Conservation (phyloP, 2,888 invertebrate genomes). For the Erebia ligea region DNA sequence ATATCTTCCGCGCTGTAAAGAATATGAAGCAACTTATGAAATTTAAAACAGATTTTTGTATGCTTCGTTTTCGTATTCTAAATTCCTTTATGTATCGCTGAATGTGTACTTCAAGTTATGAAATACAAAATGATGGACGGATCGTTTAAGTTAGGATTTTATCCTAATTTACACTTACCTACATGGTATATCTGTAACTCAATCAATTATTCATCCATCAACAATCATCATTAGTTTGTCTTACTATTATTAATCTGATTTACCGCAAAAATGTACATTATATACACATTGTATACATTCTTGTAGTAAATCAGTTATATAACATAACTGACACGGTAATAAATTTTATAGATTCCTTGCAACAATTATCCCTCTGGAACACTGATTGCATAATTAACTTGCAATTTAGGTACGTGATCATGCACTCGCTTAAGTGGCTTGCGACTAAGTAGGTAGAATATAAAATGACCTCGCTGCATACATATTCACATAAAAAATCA, state of each 20-base stretch:
- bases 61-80: constrained; percentile 16
- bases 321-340: too few relatives aligned
- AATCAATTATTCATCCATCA: too few relatives aligned
- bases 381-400: constrained; percentile 14
- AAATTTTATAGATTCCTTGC: neutral
- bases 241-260: too few relatives aligned
- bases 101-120: constrained; percentile 10
- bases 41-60: constrained; percentile 33
- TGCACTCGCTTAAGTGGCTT: constrained; percentile 15
- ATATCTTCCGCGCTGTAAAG: constrained; percentile 26
- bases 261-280: too few relatives aligned
- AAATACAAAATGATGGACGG: neutral
- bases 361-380: neutral
- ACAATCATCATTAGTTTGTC: too few relatives aligned
- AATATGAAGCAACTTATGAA: constrained; percentile 36
- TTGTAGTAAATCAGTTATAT: too few relatives aligned
- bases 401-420: constrained; percentile 21
- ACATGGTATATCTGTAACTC: too few relatives aligned
- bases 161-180: too few relatives aligned
- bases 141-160: neutral
- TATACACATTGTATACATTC: too few relatives aligned
- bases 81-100: constrained; percentile 24
- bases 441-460: constrained; percentile 18
- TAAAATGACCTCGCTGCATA: constrained; percentile 14
- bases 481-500: constrained; percentile 29